phyloP scores from a whole-genome alignment of 2,888 invertebrate species.

The Bombylius major region DNA sequence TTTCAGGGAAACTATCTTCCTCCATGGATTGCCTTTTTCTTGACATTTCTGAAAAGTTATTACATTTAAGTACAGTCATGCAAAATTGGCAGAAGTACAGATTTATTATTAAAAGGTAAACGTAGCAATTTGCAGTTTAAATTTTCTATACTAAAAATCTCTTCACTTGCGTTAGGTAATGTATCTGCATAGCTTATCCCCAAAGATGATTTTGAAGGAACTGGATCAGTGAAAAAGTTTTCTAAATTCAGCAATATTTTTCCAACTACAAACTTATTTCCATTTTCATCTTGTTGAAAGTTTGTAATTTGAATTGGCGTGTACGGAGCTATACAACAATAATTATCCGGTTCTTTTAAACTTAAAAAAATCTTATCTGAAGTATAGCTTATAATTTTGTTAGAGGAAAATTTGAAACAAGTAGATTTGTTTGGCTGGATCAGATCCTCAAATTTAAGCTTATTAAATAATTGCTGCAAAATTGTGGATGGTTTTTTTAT shows the following conservation, averaged over 20 bases:
- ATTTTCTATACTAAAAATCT: neutral
- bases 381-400: neutral
- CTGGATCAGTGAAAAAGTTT: neutral
- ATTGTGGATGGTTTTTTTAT: neutral
- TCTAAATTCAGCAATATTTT: neutral
- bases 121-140: neutral
- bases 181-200: neutral
- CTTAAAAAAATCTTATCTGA: conserved; percentile 1
- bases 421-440: neutral
- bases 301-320: neutral
- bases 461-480: conserved; percentile 1
- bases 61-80: neutral
- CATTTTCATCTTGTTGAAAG: neutral
- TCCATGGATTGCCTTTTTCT: neutral
- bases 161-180: neutral
- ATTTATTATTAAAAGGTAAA: neutral
- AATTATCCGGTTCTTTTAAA: neutral
- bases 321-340: conserved; percentile 1
- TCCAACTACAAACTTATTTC: neutral
- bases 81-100: neutral
- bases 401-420: neutral
- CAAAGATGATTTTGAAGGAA: neutral
- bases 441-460: neutral
- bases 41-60: neutral
- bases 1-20: neutral